Evolutionary conservation across 92 coral and sea anemone species (phyloP).

Genomic region (Porites cylindrica): DNA sequence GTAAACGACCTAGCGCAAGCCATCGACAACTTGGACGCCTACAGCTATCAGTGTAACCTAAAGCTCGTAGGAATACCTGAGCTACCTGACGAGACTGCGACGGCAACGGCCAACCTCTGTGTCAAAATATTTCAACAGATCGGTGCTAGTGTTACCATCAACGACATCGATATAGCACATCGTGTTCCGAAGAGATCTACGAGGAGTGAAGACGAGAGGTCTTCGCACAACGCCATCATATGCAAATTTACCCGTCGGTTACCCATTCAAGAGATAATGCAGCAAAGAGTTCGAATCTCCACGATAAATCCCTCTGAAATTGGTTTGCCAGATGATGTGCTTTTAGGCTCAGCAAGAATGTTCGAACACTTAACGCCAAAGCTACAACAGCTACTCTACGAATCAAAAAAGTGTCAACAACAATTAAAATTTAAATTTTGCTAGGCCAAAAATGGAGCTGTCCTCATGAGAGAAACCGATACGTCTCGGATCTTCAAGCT

Average conservation of each 20-base stretch:
- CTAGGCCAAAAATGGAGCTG: slow-evolving; percentile 30
- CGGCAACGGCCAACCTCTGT: slow-evolving; percentile 8
- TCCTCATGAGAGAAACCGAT: slow-evolving; percentile 22
- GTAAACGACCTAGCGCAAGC: slow-evolving; percentile 2
- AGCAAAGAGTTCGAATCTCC: slow-evolving; percentile 4
- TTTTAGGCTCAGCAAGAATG: neutral
- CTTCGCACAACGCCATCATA: slow-evolving; percentile 9
- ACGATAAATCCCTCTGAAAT: slow-evolving; percentile 23
- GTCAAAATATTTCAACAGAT: neutral
- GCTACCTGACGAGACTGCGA: slow-evolving; percentile 8
- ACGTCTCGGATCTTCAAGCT: neutral
- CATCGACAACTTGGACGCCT: neutral
- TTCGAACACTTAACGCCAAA: slow-evolving; percentile 30
- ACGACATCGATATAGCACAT: neutral
- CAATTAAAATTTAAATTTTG: slow-evolving; percentile 22
- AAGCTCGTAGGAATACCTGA: slow-evolving; percentile 15
- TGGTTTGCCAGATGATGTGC: slow-evolving; percentile 2
- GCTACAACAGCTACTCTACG: slow-evolving; percentile 28
- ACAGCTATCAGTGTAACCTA: slow-evolving; percentile 11
- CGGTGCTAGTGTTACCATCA: neutral
- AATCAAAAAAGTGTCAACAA: slow-evolving; percentile 37
- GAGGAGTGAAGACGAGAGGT: slow-evolving; percentile 3
- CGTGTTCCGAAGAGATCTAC: slow-evolving; percentile 1
- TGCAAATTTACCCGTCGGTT: neutral
- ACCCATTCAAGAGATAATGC: slow-evolving; percentile 12